Percentiles rank a stretch among this genome's conserved stretches.
Evolutionary conservation across 2,797 vertebrate species (phyloP).

Genomic region (Clarias laeviceps): DNA sequence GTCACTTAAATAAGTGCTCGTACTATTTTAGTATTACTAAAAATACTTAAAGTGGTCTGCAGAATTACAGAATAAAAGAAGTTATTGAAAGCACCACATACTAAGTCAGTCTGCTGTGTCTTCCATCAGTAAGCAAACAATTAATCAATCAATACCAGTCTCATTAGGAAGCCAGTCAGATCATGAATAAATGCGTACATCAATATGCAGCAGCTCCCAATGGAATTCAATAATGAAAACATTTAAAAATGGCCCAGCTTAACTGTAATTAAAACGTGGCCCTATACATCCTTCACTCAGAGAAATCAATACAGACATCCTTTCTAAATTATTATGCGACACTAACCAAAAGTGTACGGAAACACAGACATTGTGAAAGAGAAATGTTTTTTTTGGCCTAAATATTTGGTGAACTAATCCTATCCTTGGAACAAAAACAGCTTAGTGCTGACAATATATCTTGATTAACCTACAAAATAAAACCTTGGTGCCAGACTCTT

Average conservation of each 20-base stretch:
- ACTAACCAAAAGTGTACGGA: not conserved
- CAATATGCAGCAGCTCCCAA: not conserved
- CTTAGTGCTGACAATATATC: constrained; percentile 7
- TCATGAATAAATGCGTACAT: constrained; percentile 23
- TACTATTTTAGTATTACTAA: not conserved
- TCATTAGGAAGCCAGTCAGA: constrained; percentile 21
- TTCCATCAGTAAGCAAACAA: constrained; percentile 1
- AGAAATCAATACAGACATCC: constrained; percentile 5
- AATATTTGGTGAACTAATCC: constrained; percentile 23
- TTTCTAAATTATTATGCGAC: not conserved
- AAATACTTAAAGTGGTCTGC: not conserved
- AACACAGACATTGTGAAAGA: not conserved
- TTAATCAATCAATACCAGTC: constrained; percentile 21
- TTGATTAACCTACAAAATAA: constrained; percentile 5
- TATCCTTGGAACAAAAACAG: constrained; percentile 18
- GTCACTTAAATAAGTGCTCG: too few species aligned
- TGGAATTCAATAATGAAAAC: constrained; percentile 4
- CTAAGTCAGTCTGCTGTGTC: not conserved
- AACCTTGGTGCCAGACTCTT: constrained; percentile 14
- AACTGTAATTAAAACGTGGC: constrained; percentile 20
- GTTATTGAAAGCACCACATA: not conserved
- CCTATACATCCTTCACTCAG: not conserved
- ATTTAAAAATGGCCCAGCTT: not conserved
- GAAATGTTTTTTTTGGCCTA: not conserved
- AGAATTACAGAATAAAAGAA: not conserved